These are phyloP conservation scores for Pseudopipra pipra DNA, from an alignment of 2,113 vertebrate species.

Conservation along the genomic window DNA sequence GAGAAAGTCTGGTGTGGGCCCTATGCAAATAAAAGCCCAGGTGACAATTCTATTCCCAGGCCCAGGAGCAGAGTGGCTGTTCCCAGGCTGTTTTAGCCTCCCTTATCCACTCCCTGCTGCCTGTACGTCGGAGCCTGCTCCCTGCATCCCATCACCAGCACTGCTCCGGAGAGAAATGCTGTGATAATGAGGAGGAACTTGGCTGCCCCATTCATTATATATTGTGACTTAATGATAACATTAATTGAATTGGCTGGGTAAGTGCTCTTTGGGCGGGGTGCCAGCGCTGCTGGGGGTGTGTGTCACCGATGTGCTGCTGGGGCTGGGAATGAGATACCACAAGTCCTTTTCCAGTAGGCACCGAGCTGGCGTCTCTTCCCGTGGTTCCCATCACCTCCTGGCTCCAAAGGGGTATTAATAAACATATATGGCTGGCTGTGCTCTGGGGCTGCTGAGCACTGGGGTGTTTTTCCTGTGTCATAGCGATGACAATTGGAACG, in stretches of 20 bases:
- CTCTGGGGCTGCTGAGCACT: accelerated
- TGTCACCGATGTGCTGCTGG: background rate
- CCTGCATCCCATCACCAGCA: background rate
- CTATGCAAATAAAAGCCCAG: background rate
- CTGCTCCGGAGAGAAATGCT: background rate
- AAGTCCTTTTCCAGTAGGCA: background rate
- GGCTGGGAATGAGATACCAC: background rate
- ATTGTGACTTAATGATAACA: background rate
- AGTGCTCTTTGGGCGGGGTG: conserved; percentile 1
- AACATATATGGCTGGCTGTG: background rate
- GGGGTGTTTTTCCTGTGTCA: background rate
- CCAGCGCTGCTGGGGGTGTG: background rate
- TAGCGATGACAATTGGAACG: accelerated
- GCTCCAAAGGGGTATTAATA: accelerated
- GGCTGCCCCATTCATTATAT: background rate
- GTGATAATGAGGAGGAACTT: background rate
- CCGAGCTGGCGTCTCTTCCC: accelerated
- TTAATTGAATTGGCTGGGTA: background rate
- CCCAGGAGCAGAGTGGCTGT: background rate
- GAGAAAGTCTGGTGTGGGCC: background rate
- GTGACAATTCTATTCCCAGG: background rate
- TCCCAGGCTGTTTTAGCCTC: background rate
- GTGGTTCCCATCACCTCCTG: background rate
- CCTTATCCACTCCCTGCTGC: background rate
- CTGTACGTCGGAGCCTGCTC: background rate